Conservation (phyloP, 2,888 invertebrate genomes). For the Ectemnius lituratus region DNA sequence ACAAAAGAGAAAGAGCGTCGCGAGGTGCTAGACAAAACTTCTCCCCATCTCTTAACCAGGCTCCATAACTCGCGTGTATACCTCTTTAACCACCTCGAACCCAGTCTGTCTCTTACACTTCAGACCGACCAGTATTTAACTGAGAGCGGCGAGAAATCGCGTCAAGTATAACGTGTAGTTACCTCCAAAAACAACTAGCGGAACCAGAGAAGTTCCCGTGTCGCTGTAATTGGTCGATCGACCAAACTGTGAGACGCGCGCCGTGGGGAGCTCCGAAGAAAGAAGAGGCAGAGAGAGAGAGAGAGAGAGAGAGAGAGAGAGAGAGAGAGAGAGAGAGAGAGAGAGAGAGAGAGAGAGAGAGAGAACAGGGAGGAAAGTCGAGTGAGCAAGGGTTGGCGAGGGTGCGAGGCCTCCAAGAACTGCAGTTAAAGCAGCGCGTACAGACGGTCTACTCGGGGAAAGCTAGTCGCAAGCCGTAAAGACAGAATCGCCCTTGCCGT, state of each 20-base stretch:
- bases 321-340: background rate
- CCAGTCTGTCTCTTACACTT: too few relatives aligned
- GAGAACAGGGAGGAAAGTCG: background rate
- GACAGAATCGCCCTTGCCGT: constrained; percentile 45
- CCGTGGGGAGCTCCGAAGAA: background rate
- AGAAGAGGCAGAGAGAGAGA: background rate
- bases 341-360: background rate
- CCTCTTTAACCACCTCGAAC: too few relatives aligned
- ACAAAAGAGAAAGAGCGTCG: constrained; percentile 36
- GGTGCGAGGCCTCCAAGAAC: constrained; percentile 23
- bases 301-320: background rate
- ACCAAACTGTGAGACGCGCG: constrained; percentile 13
- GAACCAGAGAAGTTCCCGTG: constrained; percentile 28
- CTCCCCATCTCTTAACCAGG: constrained; percentile 17
- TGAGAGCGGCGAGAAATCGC: background rate
- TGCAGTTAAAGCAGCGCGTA: constrained; percentile 45
- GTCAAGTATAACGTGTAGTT: constrained; percentile 16
- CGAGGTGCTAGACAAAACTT: constrained; percentile 43
- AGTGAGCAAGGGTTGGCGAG: background rate
- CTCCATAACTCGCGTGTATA: too few relatives aligned
- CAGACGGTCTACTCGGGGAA: constrained; percentile 16
- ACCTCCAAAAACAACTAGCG: constrained; percentile 34
- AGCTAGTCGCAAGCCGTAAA: constrained; percentile 33
- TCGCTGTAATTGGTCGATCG: constrained; percentile 46
- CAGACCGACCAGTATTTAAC: too few relatives aligned